Evolutionary conservation across 2,888 invertebrate genomes (phyloP).

Genomic region (Amphipyra berbera): DNA sequence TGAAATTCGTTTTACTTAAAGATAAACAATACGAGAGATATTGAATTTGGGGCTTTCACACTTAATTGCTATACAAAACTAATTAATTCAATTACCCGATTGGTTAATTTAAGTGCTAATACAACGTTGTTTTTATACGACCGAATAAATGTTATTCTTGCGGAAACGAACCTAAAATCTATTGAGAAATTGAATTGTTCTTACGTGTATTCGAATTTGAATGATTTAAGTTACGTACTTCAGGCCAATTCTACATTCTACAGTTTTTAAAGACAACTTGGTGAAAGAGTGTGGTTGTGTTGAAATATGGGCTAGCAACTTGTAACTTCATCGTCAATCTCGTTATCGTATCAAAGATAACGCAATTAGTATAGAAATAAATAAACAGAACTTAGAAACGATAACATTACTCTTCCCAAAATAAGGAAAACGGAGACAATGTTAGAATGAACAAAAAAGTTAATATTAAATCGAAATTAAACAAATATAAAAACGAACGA

Average conservation of each 20-base stretch:
- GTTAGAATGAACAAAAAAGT: conserved; percentile 8
- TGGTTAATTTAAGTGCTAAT: conserved; percentile 23
- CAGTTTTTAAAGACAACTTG: too few relatives aligned
- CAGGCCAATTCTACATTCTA: too few relatives aligned
- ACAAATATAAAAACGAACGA: conserved; percentile 31
- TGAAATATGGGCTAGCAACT: neutral
- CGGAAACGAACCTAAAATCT: neutral
- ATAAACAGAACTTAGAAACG: neutral
- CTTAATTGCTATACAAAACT: conserved; percentile 31
- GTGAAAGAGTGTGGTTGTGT: too few relatives aligned
- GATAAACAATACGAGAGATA: conserved; percentile 53
- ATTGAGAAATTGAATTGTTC: neutral
- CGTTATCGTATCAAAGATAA: neutral
- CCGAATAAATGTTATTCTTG: conserved; percentile 8
- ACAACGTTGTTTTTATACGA: conserved; percentile 13
- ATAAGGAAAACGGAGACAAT: conserved; percentile 3
- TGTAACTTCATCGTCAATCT: neutral
- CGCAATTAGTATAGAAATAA: neutral
- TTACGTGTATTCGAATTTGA: too few relatives aligned
- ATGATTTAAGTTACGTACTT: too few relatives aligned
- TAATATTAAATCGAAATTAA: conserved; percentile 26
- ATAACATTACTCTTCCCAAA: neutral
- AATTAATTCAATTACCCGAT: conserved; percentile 43
- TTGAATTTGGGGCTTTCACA: conserved; percentile 44
- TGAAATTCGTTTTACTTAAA: conserved; percentile 51